Percentiles rank a stretch among this genome's conserved stretches.
Evolutionary conservation across 1,140 invertebrate genomes (phyloP).

Genomic region (Anadara kagoshimensis): DNA sequence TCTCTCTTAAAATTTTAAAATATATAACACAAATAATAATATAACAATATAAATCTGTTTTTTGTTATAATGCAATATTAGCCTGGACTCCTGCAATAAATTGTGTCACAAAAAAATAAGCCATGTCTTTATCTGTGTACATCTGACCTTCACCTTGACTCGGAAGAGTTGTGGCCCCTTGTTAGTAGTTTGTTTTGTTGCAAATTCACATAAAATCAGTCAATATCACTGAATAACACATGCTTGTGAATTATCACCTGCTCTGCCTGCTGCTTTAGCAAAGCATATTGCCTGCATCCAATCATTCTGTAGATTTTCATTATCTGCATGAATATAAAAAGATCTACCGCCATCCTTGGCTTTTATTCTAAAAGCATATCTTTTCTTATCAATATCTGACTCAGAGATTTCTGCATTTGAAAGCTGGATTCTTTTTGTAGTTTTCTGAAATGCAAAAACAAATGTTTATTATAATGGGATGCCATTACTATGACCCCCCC

Average conservation of each 20-base stretch:
- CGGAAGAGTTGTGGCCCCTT: no score
- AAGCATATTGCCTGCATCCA: constrained; percentile 74
- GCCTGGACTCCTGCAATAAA: no score
- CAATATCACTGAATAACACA: constrained; percentile 66
- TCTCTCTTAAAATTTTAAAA: no score
- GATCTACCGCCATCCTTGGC: constrained; percentile 66
- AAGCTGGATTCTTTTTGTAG: constrained; percentile 63
- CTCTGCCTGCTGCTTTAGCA: constrained; percentile 68
- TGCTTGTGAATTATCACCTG: constrained; percentile 65
- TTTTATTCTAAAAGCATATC: constrained; percentile 67
- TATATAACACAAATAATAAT: no score
- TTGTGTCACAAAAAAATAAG: no score
- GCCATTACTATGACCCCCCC: no score
- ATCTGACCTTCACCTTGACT: no score
- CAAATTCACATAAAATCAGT: neutral
- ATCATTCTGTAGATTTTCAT: constrained; percentile 65
- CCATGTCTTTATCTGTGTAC: no score
- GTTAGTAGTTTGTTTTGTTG: no score
- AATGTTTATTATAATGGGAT: neutral
- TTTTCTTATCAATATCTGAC: constrained; percentile 68
- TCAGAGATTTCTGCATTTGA: constrained; percentile 69
- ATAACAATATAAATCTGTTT: no score
- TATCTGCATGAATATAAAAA: constrained; percentile 70
- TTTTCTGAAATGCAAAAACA: constrained; percentile 53
- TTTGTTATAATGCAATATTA: no score